phyloP scores from a whole-genome alignment of 1,140 invertebrate species.

The Oedothorax gibbosus region DNA sequence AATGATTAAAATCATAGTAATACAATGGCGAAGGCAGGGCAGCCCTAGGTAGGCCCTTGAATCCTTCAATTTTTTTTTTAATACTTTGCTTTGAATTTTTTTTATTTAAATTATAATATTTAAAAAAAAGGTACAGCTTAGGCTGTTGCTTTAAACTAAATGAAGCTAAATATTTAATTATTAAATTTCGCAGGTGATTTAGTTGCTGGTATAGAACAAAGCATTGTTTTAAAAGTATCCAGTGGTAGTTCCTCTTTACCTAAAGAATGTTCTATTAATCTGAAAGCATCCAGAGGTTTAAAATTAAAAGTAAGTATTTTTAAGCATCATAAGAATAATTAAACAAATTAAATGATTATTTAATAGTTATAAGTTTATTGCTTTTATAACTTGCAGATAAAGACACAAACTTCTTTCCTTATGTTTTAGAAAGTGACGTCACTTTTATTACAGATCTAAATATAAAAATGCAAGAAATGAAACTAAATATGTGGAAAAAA shows the following conservation, averaged over 20 bases:
- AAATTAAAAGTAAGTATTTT: conserved; percentile 27
- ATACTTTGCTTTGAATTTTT: too few species aligned
- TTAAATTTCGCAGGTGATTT: conserved; percentile 68
- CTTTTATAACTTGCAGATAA: background rate
- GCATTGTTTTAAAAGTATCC: conserved; percentile 68
- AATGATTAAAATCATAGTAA: too few species aligned
- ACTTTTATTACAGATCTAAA: too few species aligned
- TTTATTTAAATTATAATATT: too few species aligned
- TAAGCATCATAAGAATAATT: background rate
- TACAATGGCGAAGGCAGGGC: too few species aligned
- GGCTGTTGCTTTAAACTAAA: too few species aligned
- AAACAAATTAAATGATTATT: background rate
- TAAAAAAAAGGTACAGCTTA: too few species aligned
- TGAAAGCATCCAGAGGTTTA: conserved; percentile 62
- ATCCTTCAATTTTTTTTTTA: too few species aligned
- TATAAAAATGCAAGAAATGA: too few species aligned
- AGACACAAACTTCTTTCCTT: background rate
- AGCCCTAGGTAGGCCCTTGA: too few species aligned
- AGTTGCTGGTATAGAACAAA: conserved; percentile 71
- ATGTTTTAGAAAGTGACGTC: too few species aligned
- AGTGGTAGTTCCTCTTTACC: conserved; percentile 70
- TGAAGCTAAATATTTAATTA: background rate
- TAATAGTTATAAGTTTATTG: background rate
- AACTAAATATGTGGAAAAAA: too few species aligned
- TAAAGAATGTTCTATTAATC: conserved; percentile 50